Evolutionary conservation across 2,888 invertebrate genomes (phyloP), one percentile per base, ranked within the genome.

Genomic region (Lasius platythorax): DNA sequence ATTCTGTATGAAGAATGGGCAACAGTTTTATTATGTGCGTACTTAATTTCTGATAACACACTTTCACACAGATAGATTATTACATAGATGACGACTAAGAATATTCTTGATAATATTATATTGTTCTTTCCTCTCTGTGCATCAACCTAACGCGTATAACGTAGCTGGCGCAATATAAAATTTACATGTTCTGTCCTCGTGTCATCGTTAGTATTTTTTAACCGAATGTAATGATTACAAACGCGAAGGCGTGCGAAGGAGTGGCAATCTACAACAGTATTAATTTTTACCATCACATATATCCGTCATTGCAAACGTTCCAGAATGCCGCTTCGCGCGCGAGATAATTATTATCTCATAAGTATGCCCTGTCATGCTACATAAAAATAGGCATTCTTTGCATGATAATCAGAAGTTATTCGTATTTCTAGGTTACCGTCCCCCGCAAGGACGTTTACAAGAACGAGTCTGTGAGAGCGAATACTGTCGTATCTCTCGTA

Each of bases 331-430:
- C 56, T 5, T 70, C 82, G 85, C 79, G 84, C 82, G 61, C 15
- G 85, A 74, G 75, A 89, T 87, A 89, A 90, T 90, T 87, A 84
- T 81, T 33, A 61, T 58, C 56, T 74, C 81, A 40, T 72, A 61
- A 81, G 8, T 33, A 30, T 58, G 33, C 15, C 15, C 58, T 58
- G 56, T 61, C 58, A 2, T 28, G 37, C 4, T 63, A 46, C 33
- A 18, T 74, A 75, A 84, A 89, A 85, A 84, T 81, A 46, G 43
- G 9, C 37, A 46, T 40, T 76, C 78, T 86, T 90, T 78, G 63
- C 81, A 64, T 23, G 76, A 86, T 70, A 86, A 88, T 76, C 37
- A 64, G 74, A 76, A n/a, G 68, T 81, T 88, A 66, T 33, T 43
- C 82, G 63, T 70, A 82, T 85, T 82, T 84, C 76, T 84, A 40